These are phyloP conservation scores for Champsocephalus esox DNA, from an alignment of 2,797 vertebrate genomes.

Conservation along the genomic window DNA sequence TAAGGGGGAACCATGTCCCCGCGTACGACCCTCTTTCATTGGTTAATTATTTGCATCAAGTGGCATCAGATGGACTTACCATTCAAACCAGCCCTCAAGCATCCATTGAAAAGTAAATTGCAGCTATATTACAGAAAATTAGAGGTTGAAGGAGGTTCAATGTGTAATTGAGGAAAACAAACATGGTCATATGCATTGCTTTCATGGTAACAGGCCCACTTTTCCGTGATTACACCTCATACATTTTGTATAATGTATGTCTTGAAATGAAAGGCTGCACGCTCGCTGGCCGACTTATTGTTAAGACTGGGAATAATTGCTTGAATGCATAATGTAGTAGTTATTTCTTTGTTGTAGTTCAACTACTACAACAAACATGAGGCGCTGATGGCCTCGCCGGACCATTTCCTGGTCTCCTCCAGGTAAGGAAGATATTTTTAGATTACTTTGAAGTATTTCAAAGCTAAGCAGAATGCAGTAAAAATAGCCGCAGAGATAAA, in stretches of 20 bases:
- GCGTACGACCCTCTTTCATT: constrained; percentile 28
- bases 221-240: constrained; percentile 54
- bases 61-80: constrained; percentile 52
- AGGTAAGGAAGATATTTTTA: constrained; percentile 56
- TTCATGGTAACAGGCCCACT: constrained; percentile 53
- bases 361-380: constrained; percentile 50
- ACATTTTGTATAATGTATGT: constrained; percentile 37
- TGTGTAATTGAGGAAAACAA: constrained; percentile 40
- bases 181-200: constrained; percentile 33
- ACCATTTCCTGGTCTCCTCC: constrained; percentile 42
- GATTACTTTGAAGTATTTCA: constrained; percentile 63
- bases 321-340: constrained; percentile 55
- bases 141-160: constrained; percentile 37
- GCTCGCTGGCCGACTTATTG: constrained; percentile 35
- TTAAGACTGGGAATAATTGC: constrained; percentile 45
- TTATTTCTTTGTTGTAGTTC: constrained; percentile 51
- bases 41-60: constrained; percentile 57
- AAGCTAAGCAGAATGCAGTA: constrained; percentile 23
- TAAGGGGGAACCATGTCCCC: constrained; percentile 21
- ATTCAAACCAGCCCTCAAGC: constrained; percentile 46
- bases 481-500: constrained; percentile 17
- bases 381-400: constrained; percentile 23
- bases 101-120: constrained; percentile 57
- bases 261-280: constrained; percentile 44
- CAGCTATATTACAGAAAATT: constrained; percentile 49